Base-by-base conservation (phyloP, 2,888 invertebrate species). In the Odontothrips loti region DNA sequence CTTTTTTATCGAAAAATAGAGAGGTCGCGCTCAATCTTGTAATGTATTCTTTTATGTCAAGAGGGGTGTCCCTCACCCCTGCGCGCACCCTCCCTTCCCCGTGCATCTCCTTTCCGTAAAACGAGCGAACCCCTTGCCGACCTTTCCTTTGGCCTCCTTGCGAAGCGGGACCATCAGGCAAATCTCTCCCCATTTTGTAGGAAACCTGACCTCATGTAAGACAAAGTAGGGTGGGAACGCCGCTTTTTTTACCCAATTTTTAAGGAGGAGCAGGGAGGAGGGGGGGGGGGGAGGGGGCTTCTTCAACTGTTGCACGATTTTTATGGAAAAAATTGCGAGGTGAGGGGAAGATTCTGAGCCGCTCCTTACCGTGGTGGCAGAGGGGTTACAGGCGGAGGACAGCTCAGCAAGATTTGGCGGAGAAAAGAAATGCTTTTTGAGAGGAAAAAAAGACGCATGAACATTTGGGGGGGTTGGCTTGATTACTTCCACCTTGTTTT, bases 151-250 rank as follows among this genome's bases (percentile, higher is more conserved):
- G 68, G 68, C 68, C 68, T n/a, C 68, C 68, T 68, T 23, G 68
- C 68, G 58, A 20, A 51, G 51, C 17, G 17, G 17, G n/a, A n/a
- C 58, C 12, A 6, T 27, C 10, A 27, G 68, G 23, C 68, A 75
- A 75, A 75, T 75, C 68, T 75, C 27, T 23, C 68, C 23, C 68
- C 68, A 75, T 75, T 75, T 75, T 75, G 68, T 27, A 75, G 23
- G 68, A 75, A 75, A 75, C 68, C 68, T 75, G 68, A 75, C 68
- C 68, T 75, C 68, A 75, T 75, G 68, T 75, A 75, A 75, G 68
- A 75, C 68, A 75, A 75, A 75, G 68, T 75, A 75, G 68, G 68
- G 68, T 75, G 68, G 68, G 68, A 75, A 75, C 68, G 58, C 58
- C 58, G 58, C 58, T 58, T n/a, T 58, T 58, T 15, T 58, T 12